These are phyloP conservation scores for Cantharis flavilabris DNA, from an alignment of 2,888 invertebrate genomes.

Conservation along the genomic window DNA sequence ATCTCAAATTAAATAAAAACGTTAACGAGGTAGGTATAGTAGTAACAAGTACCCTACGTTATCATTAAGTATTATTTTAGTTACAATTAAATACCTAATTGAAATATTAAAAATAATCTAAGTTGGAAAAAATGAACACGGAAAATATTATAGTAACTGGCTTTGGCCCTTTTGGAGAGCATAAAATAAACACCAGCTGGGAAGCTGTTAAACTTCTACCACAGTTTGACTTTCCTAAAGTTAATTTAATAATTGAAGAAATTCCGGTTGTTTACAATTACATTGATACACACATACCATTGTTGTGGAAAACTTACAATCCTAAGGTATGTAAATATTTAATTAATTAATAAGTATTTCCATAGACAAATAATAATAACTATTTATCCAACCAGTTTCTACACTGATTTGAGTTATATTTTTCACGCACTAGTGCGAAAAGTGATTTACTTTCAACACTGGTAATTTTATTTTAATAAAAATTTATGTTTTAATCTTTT, in stretches of 20 bases:
- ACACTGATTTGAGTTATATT: too few relatives aligned
- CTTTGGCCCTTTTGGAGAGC: slow-evolving; percentile 78
- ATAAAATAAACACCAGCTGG: slow-evolving; percentile 82
- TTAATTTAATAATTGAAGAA: slow-evolving; percentile 63
- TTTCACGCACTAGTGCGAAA: too few relatives aligned
- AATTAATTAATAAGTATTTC: neutral
- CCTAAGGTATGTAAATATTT: slow-evolving; percentile 64
- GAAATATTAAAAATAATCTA: neutral
- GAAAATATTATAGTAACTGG: slow-evolving; percentile 67
- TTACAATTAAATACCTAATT: neutral
- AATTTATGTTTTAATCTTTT: too few relatives aligned
- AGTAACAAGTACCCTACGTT: neutral
- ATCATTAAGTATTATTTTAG: neutral
- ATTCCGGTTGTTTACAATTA: slow-evolving; percentile 74
- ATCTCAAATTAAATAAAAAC: neutral
- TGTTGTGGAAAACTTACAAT: slow-evolving; percentile 70
- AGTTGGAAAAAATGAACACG: slow-evolving; percentile 5
- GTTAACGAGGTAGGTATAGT: neutral
- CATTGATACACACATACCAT: slow-evolving; percentile 67
- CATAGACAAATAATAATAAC: too few relatives aligned
- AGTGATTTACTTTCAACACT: too few relatives aligned
- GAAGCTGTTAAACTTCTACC: slow-evolving; percentile 72
- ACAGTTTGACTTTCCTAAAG: slow-evolving; percentile 58
- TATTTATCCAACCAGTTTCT: too few relatives aligned
- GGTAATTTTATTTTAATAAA: too few relatives aligned